phyloP scores from a whole-genome alignment of 2,797 vertebrate species.

The Tolypeutes matacus region DNA sequence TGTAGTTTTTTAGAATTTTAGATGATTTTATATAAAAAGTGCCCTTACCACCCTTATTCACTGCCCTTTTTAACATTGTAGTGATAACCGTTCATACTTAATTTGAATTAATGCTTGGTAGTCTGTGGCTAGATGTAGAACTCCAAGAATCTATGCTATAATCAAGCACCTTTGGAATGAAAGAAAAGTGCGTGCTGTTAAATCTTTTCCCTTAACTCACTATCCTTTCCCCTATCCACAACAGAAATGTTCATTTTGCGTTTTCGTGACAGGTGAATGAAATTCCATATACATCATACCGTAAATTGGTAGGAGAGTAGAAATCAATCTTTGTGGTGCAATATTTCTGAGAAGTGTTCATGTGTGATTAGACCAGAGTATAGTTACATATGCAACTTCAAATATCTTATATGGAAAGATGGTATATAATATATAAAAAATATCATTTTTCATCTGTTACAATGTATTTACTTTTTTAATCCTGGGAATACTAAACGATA shows the following conservation, averaged over 20 bases:
- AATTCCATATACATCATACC: slow-evolving; percentile 69
- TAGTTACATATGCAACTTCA: slow-evolving; percentile 81
- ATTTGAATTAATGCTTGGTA: slow-evolving; percentile 41
- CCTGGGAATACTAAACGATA: slow-evolving; percentile 81
- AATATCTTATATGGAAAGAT: slow-evolving; percentile 81
- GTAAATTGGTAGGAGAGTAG: slow-evolving; percentile 70
- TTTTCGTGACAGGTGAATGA: slow-evolving; percentile 73
- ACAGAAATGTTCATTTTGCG: slow-evolving; percentile 72
- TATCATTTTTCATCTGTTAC: slow-evolving; percentile 79
- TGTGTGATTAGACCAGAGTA: slow-evolving; percentile 81
- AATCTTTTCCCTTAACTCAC: not conserved
- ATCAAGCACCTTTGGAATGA: slow-evolving; percentile 33
- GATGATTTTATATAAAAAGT: slow-evolving; percentile 70
- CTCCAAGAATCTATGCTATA: not conserved
- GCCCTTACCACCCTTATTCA: not conserved
- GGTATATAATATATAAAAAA: slow-evolving; percentile 80
- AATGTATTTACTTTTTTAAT: slow-evolving; percentile 84
- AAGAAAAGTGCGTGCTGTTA: slow-evolving; percentile 59
- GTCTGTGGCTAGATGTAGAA: not conserved
- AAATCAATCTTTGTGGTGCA: slow-evolving; percentile 81
- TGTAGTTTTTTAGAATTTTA: slow-evolving; percentile 81
- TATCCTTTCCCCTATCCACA: not conserved
- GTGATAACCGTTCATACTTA: slow-evolving; percentile 2
- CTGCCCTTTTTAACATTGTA: slow-evolving; percentile 33
- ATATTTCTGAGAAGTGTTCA: slow-evolving; percentile 75